A percentile compares a stretch with the other conserved stretches of the same genome.
Evolutionary conservation across 2,888 invertebrate genomes (phyloP).

Genomic region (Fragum fragum): DNA sequence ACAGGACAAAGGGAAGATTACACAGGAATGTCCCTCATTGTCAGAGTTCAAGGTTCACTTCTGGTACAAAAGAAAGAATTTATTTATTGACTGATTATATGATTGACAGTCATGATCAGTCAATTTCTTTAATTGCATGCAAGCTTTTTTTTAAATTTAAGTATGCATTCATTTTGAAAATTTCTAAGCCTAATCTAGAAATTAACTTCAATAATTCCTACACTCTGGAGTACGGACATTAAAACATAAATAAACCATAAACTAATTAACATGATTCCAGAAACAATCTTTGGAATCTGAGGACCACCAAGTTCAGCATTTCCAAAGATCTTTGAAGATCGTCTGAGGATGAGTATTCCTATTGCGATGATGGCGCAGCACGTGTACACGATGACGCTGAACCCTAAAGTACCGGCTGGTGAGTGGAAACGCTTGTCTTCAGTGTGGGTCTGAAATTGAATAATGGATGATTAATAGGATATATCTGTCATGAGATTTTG

Average conservation of each 20-base stretch:
- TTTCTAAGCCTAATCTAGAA: constrained; percentile 50
- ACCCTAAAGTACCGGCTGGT: constrained; percentile 82
- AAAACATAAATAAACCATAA: constrained; percentile 88
- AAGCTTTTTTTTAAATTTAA: too few species aligned
- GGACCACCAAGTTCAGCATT: constrained; percentile 89
- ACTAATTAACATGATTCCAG: constrained; percentile 86
- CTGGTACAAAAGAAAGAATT: too few species aligned
- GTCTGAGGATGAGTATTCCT: constrained; percentile 87
- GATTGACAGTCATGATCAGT: too few species aligned
- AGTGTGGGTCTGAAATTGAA: constrained; percentile 70
- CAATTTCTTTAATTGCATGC: too few species aligned
- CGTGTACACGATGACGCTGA: constrained; percentile 89
- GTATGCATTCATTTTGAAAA: too few species aligned
- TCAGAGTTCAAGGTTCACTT: too few species aligned
- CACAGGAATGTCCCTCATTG: too few species aligned
- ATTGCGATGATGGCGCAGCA: constrained; percentile 88
- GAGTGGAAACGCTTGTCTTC: constrained; percentile 80
- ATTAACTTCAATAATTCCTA: constrained; percentile 66
- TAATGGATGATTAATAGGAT: too few species aligned
- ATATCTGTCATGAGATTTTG: too few species aligned
- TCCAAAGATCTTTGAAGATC: constrained; percentile 87
- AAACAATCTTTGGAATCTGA: constrained; percentile 84
- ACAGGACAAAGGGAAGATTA: too few species aligned
- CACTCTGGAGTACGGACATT: constrained; percentile 85
- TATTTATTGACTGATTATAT: too few species aligned